phyloP scores from a whole-genome alignment of 2,797 vertebrate species.

The Poecilia wingei region DNA sequence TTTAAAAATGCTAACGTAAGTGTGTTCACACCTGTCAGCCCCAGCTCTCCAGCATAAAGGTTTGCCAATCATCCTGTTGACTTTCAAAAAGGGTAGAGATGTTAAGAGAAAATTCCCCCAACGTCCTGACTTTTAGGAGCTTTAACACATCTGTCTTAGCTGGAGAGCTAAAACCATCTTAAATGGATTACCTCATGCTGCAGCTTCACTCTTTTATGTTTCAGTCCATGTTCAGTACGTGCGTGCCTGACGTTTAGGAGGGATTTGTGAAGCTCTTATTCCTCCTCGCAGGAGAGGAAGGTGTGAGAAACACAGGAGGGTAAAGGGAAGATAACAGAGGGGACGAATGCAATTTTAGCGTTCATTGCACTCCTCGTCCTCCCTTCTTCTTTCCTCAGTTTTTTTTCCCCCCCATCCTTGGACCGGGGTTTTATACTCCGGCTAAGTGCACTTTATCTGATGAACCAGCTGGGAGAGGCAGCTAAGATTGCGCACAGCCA shows the following conservation, averaged over 20 bases:
- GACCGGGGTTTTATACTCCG: conserved; percentile 55
- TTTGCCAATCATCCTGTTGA: not conserved
- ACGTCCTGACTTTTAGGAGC: conserved; percentile 19
- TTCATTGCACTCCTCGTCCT: conserved; percentile 21
- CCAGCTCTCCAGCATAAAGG: not conserved
- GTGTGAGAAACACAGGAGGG: conserved; percentile 38
- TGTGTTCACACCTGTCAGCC: not conserved
- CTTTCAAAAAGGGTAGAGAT: conserved; percentile 1
- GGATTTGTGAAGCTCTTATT: conserved; percentile 21
- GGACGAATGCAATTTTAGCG: conserved; percentile 45
- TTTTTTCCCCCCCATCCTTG: conserved; percentile 44
- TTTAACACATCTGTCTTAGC: conserved; percentile 32
- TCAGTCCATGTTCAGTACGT: conserved; percentile 4
- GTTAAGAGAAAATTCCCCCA: conserved; percentile 18
- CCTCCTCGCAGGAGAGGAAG: conserved; percentile 28
- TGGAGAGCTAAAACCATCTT: conserved; percentile 35
- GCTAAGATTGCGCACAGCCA: conserved; percentile 55
- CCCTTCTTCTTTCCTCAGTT: conserved; percentile 15
- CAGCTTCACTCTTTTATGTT: conserved; percentile 18
- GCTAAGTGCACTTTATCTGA: conserved; percentile 79
- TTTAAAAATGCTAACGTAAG: not conserved
- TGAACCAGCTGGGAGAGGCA: conserved; percentile 59
- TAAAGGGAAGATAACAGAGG: conserved; percentile 42
- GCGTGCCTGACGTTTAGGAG: conserved; percentile 8
- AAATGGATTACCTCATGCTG: conserved; percentile 49